Conservation (phyloP, 2,888 invertebrate species). For the Caenorhabditis afra region DNA sequence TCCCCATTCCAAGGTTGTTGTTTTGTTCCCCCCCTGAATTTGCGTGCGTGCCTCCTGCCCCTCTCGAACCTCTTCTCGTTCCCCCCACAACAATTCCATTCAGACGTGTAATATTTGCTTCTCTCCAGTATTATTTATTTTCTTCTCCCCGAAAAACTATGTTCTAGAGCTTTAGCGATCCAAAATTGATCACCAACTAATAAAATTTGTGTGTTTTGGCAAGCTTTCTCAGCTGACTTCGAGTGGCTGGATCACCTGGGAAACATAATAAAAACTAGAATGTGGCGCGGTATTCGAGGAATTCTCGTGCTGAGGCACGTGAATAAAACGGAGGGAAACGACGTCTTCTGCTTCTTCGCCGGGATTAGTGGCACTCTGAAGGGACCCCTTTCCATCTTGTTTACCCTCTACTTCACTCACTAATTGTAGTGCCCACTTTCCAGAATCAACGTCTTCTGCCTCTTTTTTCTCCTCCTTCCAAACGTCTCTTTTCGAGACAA, state of each 20-base stretch:
- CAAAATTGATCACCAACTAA: neutral
- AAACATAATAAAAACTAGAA: no score
- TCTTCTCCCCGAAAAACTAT: neutral
- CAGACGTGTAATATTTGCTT: conserved; percentile 12
- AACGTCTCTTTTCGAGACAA: conserved; percentile 3
- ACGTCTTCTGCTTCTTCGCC: no score
- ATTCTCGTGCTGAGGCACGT: no score
- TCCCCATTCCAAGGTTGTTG: conserved; percentile 6
- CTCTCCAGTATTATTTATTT: neutral
- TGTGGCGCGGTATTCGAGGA: no score
- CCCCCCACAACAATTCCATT: conserved; percentile 4
- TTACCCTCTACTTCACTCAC: conserved; percentile 1
- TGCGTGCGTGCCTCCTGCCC: neutral
- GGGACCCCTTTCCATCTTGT: neutral
- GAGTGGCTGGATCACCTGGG: no score
- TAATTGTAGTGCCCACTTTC: conserved; percentile 10
- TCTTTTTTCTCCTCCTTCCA: conserved; percentile 7
- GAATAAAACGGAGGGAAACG: no score
- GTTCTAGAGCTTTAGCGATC: conserved; percentile 6
- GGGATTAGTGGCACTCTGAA: conserved; percentile 10
- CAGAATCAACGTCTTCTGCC: conserved; percentile 16
- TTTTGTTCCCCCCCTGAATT: neutral
- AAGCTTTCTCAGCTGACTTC: no score
- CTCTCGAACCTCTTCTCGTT: neutral
- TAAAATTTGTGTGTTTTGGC: neutral